phyloP scores from a whole-genome alignment of 2,888 invertebrate species.

The Microchrysa polita region DNA sequence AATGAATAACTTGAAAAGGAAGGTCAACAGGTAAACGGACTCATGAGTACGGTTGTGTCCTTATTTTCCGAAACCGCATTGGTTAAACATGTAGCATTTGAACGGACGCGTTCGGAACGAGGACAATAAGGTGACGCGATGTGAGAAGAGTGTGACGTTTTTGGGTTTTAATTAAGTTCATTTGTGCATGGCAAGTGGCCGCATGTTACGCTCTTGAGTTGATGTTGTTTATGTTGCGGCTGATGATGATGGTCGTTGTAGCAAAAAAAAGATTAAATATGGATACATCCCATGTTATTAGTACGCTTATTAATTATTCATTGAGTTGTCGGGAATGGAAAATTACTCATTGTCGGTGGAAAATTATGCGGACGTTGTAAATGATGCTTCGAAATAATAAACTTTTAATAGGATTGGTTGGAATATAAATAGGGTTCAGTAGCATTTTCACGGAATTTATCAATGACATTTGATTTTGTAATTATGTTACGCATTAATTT shows the following conservation, averaged over 20 bases:
- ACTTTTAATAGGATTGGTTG: too few species aligned
- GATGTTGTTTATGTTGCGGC: background rate
- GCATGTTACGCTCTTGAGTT: background rate
- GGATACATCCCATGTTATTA: slow-evolving; percentile 13
- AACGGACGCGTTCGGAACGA: too few species aligned
- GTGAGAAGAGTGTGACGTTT: background rate
- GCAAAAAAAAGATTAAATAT: background rate
- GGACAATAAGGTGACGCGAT: background rate
- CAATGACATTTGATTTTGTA: too few species aligned
- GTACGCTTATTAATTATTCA: slow-evolving; percentile 21
- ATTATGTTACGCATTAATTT: too few species aligned
- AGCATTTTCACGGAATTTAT: too few species aligned
- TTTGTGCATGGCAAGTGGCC: background rate
- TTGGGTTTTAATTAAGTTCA: slow-evolving; percentile 20
- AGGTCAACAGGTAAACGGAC: too few species aligned
- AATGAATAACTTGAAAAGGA: too few species aligned
- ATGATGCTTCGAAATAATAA: too few species aligned
- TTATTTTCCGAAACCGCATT: background rate
- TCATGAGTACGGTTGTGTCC: too few species aligned
- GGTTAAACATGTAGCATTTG: background rate
- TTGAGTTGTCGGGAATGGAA: slow-evolving; percentile 6
- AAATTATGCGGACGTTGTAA: background rate
- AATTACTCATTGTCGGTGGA: slow-evolving; percentile 3
- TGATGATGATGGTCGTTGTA: background rate
- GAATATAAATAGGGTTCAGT: too few species aligned